phyloP scores from a whole-genome alignment of 2,797 vertebrate genomes.

The Odontamblyopus lacepedii region DNA sequence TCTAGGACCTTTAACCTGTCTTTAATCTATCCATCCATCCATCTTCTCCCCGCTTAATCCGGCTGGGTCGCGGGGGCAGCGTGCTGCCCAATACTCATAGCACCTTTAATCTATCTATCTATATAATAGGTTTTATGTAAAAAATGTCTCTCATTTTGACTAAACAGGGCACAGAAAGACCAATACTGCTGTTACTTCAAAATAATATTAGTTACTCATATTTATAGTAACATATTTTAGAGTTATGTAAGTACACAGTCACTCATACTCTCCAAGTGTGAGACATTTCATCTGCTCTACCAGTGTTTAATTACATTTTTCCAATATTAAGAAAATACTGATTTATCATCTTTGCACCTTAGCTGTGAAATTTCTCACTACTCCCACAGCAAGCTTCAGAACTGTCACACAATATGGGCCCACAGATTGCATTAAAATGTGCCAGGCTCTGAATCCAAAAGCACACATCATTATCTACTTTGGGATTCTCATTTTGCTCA shows the following conservation, averaged over 20 bases:
- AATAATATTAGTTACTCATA: no score
- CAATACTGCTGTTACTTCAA: no score
- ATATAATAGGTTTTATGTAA: no score
- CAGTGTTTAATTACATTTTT: conserved; percentile 15
- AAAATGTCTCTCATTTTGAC: not conserved
- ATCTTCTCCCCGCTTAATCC: no score
- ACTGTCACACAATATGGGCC: conserved; percentile 34
- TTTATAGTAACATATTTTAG: not conserved
- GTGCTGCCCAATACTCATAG: no score
- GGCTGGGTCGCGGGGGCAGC: no score
- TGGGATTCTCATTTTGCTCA: conserved; percentile 21
- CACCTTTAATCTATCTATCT: no score
- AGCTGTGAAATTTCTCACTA: conserved; percentile 29
- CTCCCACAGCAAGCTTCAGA: conserved; percentile 25
- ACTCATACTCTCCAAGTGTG: not conserved
- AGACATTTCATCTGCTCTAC: conserved; percentile 12
- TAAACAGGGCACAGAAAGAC: no score
- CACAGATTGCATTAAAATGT: not conserved
- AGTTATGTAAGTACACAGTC: not conserved
- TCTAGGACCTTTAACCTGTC: no score
- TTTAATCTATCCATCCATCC: no score
- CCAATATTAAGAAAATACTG: not conserved
- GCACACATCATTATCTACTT: conserved; percentile 17
- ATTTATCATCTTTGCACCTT: conserved; percentile 27
- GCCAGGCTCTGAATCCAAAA: not conserved